phyloP scores from a whole-genome alignment of 2,888 invertebrate genomes.

The Chloroclystis v-ata region DNA sequence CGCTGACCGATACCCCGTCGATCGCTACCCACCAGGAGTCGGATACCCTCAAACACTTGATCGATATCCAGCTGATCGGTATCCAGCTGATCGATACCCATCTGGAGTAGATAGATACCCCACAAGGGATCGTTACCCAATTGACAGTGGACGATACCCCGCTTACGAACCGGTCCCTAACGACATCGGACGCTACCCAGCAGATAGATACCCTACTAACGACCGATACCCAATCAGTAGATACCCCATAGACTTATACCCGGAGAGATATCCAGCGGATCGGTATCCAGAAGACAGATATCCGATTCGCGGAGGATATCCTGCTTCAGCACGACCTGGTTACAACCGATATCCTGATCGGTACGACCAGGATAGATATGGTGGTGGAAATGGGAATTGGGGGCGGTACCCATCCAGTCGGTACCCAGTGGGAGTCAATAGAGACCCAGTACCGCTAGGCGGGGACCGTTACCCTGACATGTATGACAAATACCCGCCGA shows the following conservation, averaged over 20 bases:
- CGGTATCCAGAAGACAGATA: conserved; percentile 59
- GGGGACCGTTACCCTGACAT: conserved; percentile 72
- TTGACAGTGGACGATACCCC: conserved; percentile 38
- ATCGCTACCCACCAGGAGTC: conserved; percentile 55
- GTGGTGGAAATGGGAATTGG: conserved; percentile 50
- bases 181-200: conserved; percentile 48
- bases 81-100: conserved; percentile 74
- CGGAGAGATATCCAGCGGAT: conserved; percentile 53
- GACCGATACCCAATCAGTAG: conserved; percentile 59
- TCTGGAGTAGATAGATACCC: conserved; percentile 60
- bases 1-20: conserved; percentile 49
- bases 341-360: conserved; percentile 69
- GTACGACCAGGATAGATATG: conserved; percentile 67
- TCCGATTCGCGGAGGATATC: conserved; percentile 57
- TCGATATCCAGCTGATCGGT: conserved; percentile 72
- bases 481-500: conserved; percentile 79
- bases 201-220: conserved; percentile 50
- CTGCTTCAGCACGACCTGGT: conserved; percentile 44
- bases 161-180: conserved; percentile 36
- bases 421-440: conserved; percentile 70
- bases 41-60: conserved; percentile 64
- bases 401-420: conserved; percentile 69
- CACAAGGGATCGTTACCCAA: conserved; percentile 47
- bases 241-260: conserved; percentile 59
- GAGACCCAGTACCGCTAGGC: conserved; percentile 71